Conservation (phyloP, 2,797 vertebrate species). For the Myotis pilosus region DNA sequence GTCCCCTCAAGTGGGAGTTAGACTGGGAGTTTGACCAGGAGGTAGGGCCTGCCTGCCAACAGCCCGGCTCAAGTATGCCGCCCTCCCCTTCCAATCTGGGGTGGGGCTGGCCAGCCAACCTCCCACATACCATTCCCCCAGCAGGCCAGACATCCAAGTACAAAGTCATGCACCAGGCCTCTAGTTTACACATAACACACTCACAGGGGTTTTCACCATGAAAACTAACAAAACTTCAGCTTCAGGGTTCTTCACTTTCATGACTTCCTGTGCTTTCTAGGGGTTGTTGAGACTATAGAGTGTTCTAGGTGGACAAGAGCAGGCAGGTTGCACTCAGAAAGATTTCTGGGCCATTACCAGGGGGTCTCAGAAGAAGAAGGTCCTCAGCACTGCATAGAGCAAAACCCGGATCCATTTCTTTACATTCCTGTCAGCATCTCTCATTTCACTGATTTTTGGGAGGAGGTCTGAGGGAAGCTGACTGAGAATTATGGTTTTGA, state of each 20-base stretch:
- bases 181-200: too few relatives aligned
- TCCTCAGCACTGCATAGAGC: not conserved
- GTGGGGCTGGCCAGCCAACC: too few relatives aligned
- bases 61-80: too few relatives aligned
- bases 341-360: not conserved
- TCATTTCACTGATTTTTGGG: not conserved
- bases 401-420: not conserved
- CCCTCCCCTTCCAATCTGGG: too few relatives aligned
- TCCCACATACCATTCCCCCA: too few relatives aligned
- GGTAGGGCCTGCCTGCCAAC: too few relatives aligned
- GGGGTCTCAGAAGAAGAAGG: not conserved
- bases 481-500: not conserved
- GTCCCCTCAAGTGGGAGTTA: too few relatives aligned
- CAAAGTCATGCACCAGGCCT: too few relatives aligned
- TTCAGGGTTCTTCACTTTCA: not conserved
- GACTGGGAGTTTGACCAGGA: too few relatives aligned
- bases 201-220: not conserved
- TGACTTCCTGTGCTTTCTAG: not conserved
- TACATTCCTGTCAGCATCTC: not conserved
- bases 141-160: too few relatives aligned
- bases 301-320: not conserved
- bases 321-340: not conserved
- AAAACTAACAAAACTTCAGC: not conserved
- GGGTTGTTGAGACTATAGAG: not conserved
- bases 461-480: not conserved